A percentile compares a stretch with the other conserved stretches of the same genome.
Conservation (phyloP, 2,888 invertebrate species). For the Erpobdella octoculata region DNA sequence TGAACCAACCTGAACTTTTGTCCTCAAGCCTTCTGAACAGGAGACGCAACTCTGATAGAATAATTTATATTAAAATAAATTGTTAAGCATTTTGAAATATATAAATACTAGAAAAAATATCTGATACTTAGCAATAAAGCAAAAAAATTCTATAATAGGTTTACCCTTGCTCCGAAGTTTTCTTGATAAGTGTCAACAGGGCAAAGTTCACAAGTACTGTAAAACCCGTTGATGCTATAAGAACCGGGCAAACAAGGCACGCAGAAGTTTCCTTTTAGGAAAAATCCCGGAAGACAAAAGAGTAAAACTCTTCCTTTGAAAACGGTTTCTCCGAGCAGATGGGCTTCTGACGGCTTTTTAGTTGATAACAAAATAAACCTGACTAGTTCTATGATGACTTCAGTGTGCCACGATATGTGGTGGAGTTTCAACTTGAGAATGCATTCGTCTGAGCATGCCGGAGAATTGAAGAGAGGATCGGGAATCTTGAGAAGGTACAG, state of each 20-base stretch:
- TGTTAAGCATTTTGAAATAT: no score
- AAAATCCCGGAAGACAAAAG: conserved; percentile 12
- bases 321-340: neutral
- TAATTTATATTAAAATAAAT: neutral
- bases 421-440: conserved; percentile 2
- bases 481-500: conserved; percentile 16
- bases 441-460: conserved; percentile 7
- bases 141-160: neutral
- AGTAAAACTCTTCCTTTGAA: conserved; percentile 6
- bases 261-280: neutral
- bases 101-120: no score
- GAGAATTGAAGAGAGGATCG: conserved; percentile 11
- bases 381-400: conserved; percentile 4
- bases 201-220: conserved; percentile 1
- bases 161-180: conserved; percentile 10
- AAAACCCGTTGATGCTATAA: neutral
- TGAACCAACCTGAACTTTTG: conserved; percentile 6
- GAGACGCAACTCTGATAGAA: conserved; percentile 10
- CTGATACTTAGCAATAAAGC: no score
- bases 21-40: neutral
- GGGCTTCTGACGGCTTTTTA: neutral
- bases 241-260: conserved; percentile 17
- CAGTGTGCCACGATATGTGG: conserved; percentile 21
- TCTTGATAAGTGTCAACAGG: conserved; percentile 19
- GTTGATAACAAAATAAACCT: conserved; percentile 5